Conservation (phyloP, 2,888 invertebrate species). For the Cerastis rubricosa region DNA sequence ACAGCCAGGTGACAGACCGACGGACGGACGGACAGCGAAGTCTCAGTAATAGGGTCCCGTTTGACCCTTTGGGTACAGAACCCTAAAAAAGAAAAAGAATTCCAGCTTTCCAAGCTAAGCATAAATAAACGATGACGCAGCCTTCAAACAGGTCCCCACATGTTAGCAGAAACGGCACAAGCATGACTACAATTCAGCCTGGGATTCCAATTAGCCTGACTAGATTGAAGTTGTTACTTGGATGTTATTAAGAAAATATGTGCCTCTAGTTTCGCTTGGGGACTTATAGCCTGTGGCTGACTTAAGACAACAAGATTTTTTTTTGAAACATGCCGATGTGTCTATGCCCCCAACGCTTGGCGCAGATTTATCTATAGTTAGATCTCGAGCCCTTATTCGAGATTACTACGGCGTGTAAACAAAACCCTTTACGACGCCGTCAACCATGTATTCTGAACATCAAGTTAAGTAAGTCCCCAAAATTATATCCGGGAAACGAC, state of each 20-base stretch:
- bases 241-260: constrained; percentile 18
- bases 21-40: too few relatives aligned
- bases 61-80: too few relatives aligned
- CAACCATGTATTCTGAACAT: too few relatives aligned
- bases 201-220: constrained; percentile 50
- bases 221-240: constrained; percentile 19
- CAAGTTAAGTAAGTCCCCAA: too few relatives aligned
- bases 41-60: too few relatives aligned
- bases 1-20: too few relatives aligned
- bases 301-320: neutral
- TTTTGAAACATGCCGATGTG: neutral
- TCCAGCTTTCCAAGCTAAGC: neutral
- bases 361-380: neutral
- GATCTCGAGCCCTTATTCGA: neutral
- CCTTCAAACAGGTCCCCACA: constrained; percentile 41
- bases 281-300: neutral
- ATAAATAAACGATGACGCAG: constrained; percentile 20
- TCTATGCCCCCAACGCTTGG: neutral
- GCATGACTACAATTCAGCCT: constrained; percentile 38
- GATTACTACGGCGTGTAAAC: too few relatives aligned
- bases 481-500: too few relatives aligned
- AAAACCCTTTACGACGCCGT: too few relatives aligned
- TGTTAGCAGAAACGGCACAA: constrained; percentile 47
- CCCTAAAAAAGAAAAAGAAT: constrained; percentile 7
- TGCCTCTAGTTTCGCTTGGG: neutral